Conservation (phyloP, 2,797 vertebrate species). For the Mionectes olivaceus region DNA sequence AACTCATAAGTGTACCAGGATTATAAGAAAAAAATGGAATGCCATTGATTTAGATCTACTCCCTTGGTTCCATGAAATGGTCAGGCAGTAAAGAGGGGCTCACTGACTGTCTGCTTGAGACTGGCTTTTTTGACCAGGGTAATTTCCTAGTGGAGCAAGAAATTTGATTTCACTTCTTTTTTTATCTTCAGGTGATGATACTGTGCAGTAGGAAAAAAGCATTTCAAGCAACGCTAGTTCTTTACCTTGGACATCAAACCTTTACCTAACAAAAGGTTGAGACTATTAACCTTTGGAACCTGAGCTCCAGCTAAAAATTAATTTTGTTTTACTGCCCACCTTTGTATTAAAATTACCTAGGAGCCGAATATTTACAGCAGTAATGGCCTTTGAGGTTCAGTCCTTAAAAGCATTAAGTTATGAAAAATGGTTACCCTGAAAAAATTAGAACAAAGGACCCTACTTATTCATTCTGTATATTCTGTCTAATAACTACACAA, state of each 20-base stretch:
- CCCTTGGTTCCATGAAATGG: background rate
- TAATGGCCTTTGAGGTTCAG: constrained; percentile 57
- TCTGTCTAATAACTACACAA: constrained; percentile 10
- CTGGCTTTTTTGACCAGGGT: background rate
- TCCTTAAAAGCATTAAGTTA: constrained; percentile 51
- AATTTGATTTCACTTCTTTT: background rate
- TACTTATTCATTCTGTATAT: constrained; percentile 39
- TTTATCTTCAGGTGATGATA: background rate
- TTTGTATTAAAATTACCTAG: constrained; percentile 60
- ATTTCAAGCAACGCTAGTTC: background rate
- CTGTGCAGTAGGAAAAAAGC: background rate
- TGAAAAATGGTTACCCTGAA: constrained; percentile 60
- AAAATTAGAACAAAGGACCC: constrained; percentile 44
- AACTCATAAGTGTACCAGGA: background rate
- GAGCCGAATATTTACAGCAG: constrained; percentile 64
- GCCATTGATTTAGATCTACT: background rate
- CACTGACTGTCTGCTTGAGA: background rate
- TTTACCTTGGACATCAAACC: background rate
- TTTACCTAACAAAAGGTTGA: background rate
- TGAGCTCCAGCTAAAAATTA: background rate
- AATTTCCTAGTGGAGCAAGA: background rate
- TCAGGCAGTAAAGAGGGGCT: background rate
- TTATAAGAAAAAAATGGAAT: background rate
- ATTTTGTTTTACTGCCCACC: background rate
- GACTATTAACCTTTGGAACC: background rate